Base-by-base conservation (phyloP, 92 coral and sea anemone genomes). In the Blastomussa wellsi region DNA sequence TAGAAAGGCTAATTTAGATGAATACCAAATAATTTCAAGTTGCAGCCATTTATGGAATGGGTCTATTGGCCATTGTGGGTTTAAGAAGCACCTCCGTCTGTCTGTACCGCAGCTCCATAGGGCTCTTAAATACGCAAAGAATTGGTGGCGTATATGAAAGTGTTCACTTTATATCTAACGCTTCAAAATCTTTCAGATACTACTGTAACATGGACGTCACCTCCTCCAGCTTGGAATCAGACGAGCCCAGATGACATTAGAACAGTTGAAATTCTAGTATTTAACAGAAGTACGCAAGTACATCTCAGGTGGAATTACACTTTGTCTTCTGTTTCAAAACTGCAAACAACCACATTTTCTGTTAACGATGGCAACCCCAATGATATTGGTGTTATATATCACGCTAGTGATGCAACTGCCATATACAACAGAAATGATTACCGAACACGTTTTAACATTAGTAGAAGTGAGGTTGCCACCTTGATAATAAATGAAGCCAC, bases 151-250 rank as follows among this genome's bases (percentile, higher is more conserved):
- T 55, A 8, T 55, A 17, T 55, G 5, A 0, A 17, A 15, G 59
- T 52, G 1, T 4, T 52, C n/a, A 39, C 44, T 39, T 39, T 15
- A 9, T 31, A 67, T 32, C 15, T 67, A 7, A 31, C 13, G 32
- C 72, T 10, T 67, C 74, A 83, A 31, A 74, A 74, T 33, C 41
- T 68, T 31, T 42, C 41, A 68, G 73, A 1, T 1, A 3, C 73
- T 68, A 14, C 42, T 13, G 26, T 33, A 15, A 33, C 41, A 31
- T 68, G 73, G 73, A 68, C 73, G 35, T 9, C 20, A 35, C 37
- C 67, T n/a, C 31, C 57, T 17, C 55, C 78, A 67, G 26, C 59
- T 37, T 33, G 51, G 60, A 65, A 17, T 41, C 44, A 88, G 55
- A 69, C 87, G 44, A 11, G 17, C 5, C 22, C 12, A 35, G 35